Conservation (phyloP, 2,888 invertebrate genomes). For the Bellardia pandia region DNA sequence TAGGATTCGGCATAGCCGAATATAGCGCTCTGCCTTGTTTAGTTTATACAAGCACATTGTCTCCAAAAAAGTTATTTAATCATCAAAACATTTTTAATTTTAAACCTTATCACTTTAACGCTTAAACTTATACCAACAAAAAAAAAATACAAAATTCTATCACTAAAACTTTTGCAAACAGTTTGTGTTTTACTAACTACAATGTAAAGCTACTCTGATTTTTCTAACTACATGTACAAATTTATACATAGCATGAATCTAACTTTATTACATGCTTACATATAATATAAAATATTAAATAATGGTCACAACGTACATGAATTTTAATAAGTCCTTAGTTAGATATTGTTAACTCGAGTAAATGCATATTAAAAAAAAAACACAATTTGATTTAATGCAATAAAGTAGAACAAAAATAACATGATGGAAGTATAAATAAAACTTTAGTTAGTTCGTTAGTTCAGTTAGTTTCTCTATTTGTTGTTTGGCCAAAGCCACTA, state of each 20-base stretch:
- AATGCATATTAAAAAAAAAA: constrained; percentile 44
- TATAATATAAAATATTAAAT: constrained; percentile 39
- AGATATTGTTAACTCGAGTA: constrained; percentile 31
- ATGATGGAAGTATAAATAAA: constrained; percentile 36
- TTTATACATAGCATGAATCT: neutral
- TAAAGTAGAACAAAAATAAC: constrained; percentile 42
- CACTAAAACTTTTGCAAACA: constrained; percentile 5
- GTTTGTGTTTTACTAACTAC: neutral
- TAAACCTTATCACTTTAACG: neutral
- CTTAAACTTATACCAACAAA: neutral
- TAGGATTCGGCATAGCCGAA: too few species aligned
- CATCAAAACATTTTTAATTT: neutral
- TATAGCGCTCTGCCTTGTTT: too few species aligned
- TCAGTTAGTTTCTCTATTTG: constrained; percentile 32
- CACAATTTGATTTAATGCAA: constrained; percentile 66
- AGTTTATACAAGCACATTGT: too few species aligned
- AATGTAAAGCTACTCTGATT: neutral
- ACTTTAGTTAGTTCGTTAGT: constrained; percentile 53
- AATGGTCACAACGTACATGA: constrained; percentile 14
- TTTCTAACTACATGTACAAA: neutral
- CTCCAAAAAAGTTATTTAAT: too few species aligned
- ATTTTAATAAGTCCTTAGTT: constrained; percentile 17
- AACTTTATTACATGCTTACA: neutral
- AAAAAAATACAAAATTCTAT: neutral
- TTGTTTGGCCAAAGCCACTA: neutral